These are phyloP conservation scores for Geococcyx californianus DNA, from an alignment of 2,113 vertebrate genomes.

Conservation along the genomic window DNA sequence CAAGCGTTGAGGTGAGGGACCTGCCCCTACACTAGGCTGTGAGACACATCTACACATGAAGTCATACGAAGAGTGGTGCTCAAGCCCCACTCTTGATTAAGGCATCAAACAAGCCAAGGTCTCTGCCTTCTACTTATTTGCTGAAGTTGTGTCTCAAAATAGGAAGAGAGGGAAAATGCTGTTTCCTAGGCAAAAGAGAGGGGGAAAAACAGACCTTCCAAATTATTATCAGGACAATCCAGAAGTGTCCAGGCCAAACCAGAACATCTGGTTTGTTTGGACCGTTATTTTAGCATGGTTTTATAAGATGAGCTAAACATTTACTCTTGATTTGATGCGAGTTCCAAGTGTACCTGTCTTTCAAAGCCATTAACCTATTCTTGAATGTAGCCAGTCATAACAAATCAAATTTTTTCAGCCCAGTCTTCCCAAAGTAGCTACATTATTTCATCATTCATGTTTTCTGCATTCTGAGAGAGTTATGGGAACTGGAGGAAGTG, in stretches of 20 bases:
- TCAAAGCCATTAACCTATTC: background rate
- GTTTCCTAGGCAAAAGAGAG: background rate
- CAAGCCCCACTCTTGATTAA: background rate
- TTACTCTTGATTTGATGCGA: background rate
- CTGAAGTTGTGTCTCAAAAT: background rate
- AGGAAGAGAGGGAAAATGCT: too few species aligned
- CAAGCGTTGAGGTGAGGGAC: background rate
- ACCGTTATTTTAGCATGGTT: rapidly evolving
- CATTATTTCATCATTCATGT: background rate
- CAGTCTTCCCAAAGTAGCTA: background rate
- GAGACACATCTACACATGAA: background rate
- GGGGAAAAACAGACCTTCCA: background rate
- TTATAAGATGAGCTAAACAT: background rate
- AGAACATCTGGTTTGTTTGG: background rate
- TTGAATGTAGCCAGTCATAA: background rate
- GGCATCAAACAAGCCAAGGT: background rate
- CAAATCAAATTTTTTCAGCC: background rate
- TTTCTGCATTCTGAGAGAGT: background rate
- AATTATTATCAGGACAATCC: background rate
- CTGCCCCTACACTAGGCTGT: background rate
- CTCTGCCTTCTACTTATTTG: background rate
- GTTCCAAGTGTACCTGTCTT: background rate
- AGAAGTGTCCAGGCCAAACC: background rate
- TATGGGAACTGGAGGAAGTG: background rate
- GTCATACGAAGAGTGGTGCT: background rate